Percentiles rank a stretch among this genome's conserved stretches.
phyloP scores from a whole-genome alignment of 2,113 vertebrate genomes.

The Grus americana region DNA sequence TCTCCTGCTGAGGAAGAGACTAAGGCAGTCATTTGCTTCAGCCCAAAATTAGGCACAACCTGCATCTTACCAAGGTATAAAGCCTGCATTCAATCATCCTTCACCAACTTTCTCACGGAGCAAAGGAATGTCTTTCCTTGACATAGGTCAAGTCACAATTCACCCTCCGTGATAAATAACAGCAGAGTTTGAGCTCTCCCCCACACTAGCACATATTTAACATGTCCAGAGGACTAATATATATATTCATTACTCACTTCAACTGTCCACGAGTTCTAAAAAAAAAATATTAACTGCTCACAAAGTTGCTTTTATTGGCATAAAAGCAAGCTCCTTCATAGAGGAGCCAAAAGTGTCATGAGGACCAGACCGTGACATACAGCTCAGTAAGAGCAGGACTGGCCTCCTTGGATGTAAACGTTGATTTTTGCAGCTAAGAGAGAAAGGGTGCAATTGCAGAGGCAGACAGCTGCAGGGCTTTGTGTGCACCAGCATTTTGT shows the following conservation, averaged over 20 bases:
- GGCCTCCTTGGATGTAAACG: not conserved
- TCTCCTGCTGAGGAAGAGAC: not conserved
- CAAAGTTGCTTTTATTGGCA: not conserved
- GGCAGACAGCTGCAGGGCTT: not conserved
- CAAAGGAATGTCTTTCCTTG: not conserved
- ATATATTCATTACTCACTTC: not conserved
- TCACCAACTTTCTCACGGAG: not conserved
- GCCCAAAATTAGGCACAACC: not conserved
- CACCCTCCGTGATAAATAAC: not conserved
- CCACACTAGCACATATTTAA: not conserved
- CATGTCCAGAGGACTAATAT: not conserved
- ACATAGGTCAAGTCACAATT: not conserved
- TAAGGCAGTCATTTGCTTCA: not conserved
- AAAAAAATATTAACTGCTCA: not conserved
- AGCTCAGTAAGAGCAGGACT: not conserved
- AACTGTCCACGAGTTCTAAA: not conserved
- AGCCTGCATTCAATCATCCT: not conserved
- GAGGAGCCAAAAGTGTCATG: not conserved
- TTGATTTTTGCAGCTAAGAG: not conserved
- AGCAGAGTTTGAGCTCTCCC: not conserved
- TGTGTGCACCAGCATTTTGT: accelerated
- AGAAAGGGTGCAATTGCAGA: not conserved
- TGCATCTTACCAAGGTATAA: not conserved
- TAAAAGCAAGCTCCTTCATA: not conserved
- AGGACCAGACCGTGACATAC: not conserved